Percentiles rank a stretch among this genome's conserved stretches.
Conservation (phyloP, 2,888 invertebrate species). For the Lamellibrachia satsuma region DNA sequence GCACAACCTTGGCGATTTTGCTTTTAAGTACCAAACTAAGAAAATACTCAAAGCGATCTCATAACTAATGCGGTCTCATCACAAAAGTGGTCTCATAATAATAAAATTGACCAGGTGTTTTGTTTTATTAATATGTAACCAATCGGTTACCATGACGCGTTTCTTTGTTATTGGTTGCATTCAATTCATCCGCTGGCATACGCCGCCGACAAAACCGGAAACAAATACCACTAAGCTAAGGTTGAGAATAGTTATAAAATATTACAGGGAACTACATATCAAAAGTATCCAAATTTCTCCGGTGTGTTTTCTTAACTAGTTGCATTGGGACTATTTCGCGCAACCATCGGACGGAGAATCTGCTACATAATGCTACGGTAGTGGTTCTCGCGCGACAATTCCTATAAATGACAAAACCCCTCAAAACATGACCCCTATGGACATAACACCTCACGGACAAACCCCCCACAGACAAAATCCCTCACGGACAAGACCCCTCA, state of each 20-base stretch:
- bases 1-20: neutral
- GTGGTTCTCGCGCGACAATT: neutral
- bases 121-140: neutral
- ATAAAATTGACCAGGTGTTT: neutral
- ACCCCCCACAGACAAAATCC: too few relatives aligned
- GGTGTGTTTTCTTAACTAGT: too few relatives aligned
- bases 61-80: neutral
- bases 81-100: neutral
- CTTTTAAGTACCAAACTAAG: neutral
- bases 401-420: neutral
- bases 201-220: too few relatives aligned
- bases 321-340: too few relatives aligned
- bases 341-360: neutral
- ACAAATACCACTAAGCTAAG: too few relatives aligned
- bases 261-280: too few relatives aligned
- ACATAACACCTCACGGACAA: too few relatives aligned
- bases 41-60: neutral
- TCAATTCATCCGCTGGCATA: too few relatives aligned
- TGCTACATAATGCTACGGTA: neutral
- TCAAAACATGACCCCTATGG: too few relatives aligned
- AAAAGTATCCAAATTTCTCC: too few relatives aligned
- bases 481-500: too few relatives aligned
- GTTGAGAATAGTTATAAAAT: too few relatives aligned
- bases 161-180: neutral
- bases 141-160: neutral